phyloP scores from a whole-genome alignment of 2,113 vertebrate genomes.

The Nestor notabilis region DNA sequence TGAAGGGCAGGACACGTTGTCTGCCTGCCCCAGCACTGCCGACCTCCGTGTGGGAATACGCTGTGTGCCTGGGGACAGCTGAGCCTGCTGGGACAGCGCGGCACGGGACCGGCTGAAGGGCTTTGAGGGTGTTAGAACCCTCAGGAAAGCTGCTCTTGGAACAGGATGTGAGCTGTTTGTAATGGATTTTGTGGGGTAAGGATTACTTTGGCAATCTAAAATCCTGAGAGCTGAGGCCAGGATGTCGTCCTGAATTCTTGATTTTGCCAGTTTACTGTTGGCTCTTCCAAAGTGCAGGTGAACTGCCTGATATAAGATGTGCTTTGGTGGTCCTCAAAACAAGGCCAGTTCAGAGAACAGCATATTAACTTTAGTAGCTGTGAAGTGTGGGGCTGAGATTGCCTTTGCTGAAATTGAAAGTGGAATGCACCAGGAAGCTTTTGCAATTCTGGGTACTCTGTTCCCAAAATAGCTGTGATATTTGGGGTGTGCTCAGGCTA shows the following conservation, averaged over 20 bases:
- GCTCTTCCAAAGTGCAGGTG: neutral
- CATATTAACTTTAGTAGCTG: accelerated
- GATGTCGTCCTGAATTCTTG: neutral
- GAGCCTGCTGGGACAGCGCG: neutral
- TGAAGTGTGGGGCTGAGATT: accelerated
- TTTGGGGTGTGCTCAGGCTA: neutral
- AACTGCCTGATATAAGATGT: accelerated
- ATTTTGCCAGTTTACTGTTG: neutral
- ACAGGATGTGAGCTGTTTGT: neutral
- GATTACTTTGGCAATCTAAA: neutral
- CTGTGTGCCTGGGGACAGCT: neutral
- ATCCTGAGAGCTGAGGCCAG: neutral
- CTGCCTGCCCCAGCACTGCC: neutral
- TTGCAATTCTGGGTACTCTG: neutral
- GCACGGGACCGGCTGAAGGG: neutral
- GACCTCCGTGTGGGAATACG: neutral
- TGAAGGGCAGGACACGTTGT: neutral
- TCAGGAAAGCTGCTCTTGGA: neutral
- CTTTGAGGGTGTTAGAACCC: neutral
- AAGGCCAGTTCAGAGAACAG: neutral
- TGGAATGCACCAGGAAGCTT: neutral
- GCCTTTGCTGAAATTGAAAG: neutral
- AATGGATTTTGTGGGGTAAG: neutral
- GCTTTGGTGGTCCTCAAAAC: accelerated
- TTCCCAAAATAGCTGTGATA: neutral